phyloP scores from a whole-genome alignment of 1,140 invertebrate species.

The Aporrectodea caliginosa region DNA sequence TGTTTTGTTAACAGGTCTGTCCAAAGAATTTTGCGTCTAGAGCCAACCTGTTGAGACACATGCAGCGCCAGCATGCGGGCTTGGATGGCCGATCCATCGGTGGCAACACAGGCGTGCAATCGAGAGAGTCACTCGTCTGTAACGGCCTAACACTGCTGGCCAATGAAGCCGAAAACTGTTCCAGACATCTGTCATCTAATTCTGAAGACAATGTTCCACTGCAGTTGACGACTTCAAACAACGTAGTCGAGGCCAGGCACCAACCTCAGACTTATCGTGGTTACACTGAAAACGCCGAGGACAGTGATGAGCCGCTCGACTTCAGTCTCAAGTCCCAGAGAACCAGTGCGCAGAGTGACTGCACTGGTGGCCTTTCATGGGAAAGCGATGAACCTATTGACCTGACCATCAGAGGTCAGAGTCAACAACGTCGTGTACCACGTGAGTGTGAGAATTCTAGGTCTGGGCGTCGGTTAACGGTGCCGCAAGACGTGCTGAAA shows the following conservation, averaged over 20 bases:
- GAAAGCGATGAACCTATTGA: not conserved
- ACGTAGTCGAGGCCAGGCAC: too few relatives aligned
- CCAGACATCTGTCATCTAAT: too few relatives aligned
- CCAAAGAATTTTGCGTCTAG: constrained; percentile 56
- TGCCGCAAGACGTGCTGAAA: too few relatives aligned
- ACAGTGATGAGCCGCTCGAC: constrained; percentile 63
- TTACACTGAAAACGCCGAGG: constrained; percentile 30
- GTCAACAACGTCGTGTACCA: not conserved
- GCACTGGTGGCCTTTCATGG: not conserved
- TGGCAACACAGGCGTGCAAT: constrained; percentile 36
- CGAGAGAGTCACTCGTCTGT: constrained; percentile 32
- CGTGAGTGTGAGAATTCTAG: not conserved
- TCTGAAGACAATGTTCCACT: too few relatives aligned
- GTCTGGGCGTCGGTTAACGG: too few relatives aligned
- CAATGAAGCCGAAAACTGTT: constrained; percentile 27
- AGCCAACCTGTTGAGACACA: constrained; percentile 56
- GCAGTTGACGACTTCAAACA: too few relatives aligned
- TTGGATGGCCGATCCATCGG: not conserved
- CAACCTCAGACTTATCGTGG: too few relatives aligned
- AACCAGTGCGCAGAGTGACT: not conserved
- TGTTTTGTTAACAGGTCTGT: constrained; percentile 40
- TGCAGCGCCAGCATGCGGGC: constrained; percentile 54
- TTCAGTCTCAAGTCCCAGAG: constrained; percentile 70
- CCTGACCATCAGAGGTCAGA: not conserved
- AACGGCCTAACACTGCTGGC: constrained; percentile 27